Conservation (phyloP, 2,888 invertebrate genomes). For the Brassicogethes aeneus region DNA sequence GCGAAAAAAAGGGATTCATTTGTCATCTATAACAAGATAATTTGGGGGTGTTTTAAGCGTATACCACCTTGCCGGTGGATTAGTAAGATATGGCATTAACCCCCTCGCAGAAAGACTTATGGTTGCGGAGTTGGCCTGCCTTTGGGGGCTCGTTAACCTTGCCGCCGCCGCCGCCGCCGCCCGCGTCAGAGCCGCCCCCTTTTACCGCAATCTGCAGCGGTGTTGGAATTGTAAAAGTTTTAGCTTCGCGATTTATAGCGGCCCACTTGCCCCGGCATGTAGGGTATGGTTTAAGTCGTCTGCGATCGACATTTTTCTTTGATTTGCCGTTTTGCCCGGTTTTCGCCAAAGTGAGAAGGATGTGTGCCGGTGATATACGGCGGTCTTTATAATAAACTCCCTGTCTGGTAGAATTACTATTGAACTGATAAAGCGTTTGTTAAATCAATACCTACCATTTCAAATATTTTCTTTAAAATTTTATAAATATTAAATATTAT, state of each 20-base stretch:
- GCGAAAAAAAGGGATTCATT: no score
- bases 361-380: no score
- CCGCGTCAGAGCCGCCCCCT: conserved; percentile 7
- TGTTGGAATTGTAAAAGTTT: conserved; percentile 11
- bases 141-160: conserved; percentile 11
- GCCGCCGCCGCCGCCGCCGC: conserved; percentile 5
- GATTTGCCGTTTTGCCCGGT: no score
- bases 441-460: no score
- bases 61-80: conserved; percentile 10
- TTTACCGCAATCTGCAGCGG: conserved; percentile 8
- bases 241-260: conserved; percentile 9
- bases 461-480: no score
- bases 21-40: conserved; percentile 14
- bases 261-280: background rate
- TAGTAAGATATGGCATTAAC: conserved; percentile 9
- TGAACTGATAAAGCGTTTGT: no score
- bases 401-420: no score
- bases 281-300: no score
- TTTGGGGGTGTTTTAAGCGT: conserved; percentile 13
- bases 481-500: no score
- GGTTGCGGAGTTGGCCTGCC: conserved; percentile 9
- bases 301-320: no score
- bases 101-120: conserved; percentile 9
- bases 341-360: no score
- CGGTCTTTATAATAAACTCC: no score